Conservation (phyloP, 2,888 invertebrate species). For the Steromphala cineraria region DNA sequence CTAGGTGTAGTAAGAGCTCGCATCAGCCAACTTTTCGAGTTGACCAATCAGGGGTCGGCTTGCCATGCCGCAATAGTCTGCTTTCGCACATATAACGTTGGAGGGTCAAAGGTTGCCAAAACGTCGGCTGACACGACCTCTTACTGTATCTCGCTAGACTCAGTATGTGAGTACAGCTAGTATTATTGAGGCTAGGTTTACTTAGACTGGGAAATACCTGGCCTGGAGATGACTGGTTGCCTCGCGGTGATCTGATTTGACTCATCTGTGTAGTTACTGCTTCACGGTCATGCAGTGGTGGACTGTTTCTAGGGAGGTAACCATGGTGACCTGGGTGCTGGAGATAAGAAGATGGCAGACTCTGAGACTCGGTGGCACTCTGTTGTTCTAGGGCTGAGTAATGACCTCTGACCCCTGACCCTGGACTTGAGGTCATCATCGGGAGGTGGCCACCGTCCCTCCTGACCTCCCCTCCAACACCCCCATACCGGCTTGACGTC, state of each 20-base stretch:
- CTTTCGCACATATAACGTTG: no score
- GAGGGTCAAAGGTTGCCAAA: no score
- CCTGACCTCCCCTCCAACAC: conserved; percentile 2
- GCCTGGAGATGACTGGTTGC: background rate
- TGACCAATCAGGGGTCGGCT: no score
- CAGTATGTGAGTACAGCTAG: no score
- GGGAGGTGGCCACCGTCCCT: background rate
- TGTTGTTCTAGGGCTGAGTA: background rate
- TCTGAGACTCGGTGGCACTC: background rate
- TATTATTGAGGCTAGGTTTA: no score
- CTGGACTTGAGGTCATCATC: background rate
- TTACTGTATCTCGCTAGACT: no score
- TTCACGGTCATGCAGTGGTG: background rate
- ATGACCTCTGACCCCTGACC: background rate
- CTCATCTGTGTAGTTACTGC: conserved; percentile 27
- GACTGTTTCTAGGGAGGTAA: conserved; percentile 14
- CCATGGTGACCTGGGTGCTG: background rate
- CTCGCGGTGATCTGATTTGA: background rate
- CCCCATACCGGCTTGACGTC: background rate
- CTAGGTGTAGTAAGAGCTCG: no score
- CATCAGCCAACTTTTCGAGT: no score
- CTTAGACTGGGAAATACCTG: no score
- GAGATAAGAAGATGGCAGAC: background rate
- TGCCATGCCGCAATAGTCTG: no score
- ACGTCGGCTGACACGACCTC: no score